Percentiles rank a stretch among this genome's conserved stretches.
Conservation (phyloP, 2,113 vertebrate species). For the Bubalus kerabau region DNA sequence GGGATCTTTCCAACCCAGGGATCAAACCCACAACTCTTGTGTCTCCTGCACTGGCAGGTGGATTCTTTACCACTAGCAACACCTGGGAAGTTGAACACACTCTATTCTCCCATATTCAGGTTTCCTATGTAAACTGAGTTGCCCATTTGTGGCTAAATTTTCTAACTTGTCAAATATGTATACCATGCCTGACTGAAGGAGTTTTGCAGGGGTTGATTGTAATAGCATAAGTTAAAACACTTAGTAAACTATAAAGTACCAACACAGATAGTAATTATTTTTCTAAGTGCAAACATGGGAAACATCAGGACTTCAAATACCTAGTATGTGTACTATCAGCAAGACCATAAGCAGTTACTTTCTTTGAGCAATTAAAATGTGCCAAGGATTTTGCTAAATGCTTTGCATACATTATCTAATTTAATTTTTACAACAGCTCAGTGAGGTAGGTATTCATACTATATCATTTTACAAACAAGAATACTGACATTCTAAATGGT, state of each 20-base stretch:
- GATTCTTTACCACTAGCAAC: neutral
- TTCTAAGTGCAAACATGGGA: neutral
- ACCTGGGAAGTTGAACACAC: neutral
- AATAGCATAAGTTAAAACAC: neutral
- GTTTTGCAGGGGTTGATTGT: neutral
- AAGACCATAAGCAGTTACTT: neutral
- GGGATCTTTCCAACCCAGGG: neutral
- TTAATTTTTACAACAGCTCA: neutral
- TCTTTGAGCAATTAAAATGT: neutral
- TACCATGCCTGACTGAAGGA: neutral
- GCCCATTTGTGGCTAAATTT: neutral
- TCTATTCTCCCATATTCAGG: neutral
- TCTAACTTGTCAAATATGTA: neutral
- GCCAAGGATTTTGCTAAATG: neutral
- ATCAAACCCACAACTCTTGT: neutral
- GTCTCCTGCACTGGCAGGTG: neutral
- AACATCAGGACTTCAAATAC: neutral
- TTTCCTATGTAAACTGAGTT: neutral
- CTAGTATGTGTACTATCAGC: neutral
- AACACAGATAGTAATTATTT: neutral
- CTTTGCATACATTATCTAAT: neutral
- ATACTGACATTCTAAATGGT: neutral
- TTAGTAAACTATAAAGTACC: neutral
- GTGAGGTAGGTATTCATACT: neutral
- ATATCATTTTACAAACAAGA: neutral